phyloP scores from a whole-genome alignment of 2,113 vertebrate genomes.

The Pomatostomus ruficeps region DNA sequence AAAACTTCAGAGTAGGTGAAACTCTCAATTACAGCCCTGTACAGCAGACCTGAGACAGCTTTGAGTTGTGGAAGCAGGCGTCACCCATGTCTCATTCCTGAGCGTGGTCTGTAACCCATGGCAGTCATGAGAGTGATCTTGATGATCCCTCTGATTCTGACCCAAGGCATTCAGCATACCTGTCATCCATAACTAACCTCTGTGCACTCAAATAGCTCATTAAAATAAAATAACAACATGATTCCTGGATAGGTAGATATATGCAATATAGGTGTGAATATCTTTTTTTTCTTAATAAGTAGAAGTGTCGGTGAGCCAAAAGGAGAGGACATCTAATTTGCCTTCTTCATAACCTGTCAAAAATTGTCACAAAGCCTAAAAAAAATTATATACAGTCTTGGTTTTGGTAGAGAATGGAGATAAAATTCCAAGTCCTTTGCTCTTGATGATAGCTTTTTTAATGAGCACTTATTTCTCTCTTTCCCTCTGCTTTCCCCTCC shows the following conservation, averaged over 20 bases:
- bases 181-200: background rate
- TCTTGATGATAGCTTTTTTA: background rate
- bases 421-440: background rate
- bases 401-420: background rate
- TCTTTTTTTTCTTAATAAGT: background rate
- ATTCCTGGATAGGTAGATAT: background rate
- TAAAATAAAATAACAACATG: background rate
- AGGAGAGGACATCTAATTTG: background rate
- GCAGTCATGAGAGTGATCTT: background rate
- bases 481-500: no score
- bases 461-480: background rate
- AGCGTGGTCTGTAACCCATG: background rate
- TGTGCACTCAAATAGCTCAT: background rate
- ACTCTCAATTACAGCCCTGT: background rate
- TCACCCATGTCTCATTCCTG: background rate
- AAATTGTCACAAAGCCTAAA: background rate
- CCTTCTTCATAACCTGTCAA: background rate
- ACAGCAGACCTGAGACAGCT: background rate
- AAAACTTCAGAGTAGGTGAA: background rate
- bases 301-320: background rate
- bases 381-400: background rate
- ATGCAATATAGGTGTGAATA: background rate
- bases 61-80: background rate
- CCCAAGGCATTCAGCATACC: background rate
- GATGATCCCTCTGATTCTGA: background rate